Evolutionary conservation across 2,113 vertebrate genomes (phyloP), one percentile per base, ranked within the genome.

Genomic region (Chunga burmeisteri): DNA sequence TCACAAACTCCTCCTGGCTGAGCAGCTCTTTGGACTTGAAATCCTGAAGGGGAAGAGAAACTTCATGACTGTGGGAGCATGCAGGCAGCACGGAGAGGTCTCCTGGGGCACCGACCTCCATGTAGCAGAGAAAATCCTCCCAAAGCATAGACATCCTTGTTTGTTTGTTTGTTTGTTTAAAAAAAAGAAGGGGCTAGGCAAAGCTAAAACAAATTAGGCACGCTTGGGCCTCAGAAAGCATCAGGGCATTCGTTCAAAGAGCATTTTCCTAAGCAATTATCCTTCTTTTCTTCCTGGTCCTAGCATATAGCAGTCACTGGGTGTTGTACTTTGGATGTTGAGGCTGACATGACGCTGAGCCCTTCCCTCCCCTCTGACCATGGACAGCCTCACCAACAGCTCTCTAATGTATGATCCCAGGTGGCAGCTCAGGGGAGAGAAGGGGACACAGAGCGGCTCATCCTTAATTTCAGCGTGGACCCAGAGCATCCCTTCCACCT

Each of bases 21-120:
- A 99, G 97, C 81, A 99, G 98, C 66, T 98, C 99, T 18, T 98
- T 99, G 96, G 98, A 98, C 98, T 99, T 99, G 96, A 99, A 99
- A 90, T 98, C 98, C 99, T 99, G 94, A 42, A 95, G 12, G 32
- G 9, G 40, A 91, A 92, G 7, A 62, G 65, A 75, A 89, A 74
- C 12, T 55, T 73, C 36, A 21, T 62, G 63, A 20, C 44, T 9
- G 5, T 26, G 46, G 55, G 71, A 90, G 46, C n/a, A 27, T 1
- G 2, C 27, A 61, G 47, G 22, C 34, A 72, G 52, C 53, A 71
- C 26, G 44, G 56, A 55, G 36, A 0, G 2, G 23, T 30, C 44
- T 58, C 42, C 47, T 71, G 36, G 36, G 59, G 10, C 75, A 86
- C 36, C 44, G 46, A 67, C 55, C 19, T 36, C 49, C 50, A 11